Evolutionary conservation across 1,140 invertebrate species (phyloP).

Genomic region (Doryteuthis pealeii): DNA sequence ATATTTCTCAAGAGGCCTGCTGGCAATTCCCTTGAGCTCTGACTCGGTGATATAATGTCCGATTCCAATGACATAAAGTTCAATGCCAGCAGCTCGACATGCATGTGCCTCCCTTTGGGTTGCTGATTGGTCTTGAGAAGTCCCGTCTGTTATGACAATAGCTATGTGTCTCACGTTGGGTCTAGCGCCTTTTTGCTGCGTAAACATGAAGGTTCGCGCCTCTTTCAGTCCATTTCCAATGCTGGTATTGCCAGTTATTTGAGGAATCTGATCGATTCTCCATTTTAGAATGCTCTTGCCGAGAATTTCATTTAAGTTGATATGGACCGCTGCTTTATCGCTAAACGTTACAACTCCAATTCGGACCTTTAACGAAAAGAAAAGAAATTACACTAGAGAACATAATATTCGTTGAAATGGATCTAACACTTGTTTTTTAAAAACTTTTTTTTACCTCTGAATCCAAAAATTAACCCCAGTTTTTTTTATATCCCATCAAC

Average conservation of each 20-base stretch:
- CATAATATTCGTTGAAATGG: too few species aligned
- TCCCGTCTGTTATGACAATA: slow-evolving; percentile 54
- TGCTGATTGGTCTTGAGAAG: slow-evolving; percentile 37
- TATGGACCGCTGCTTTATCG: slow-evolving; percentile 25
- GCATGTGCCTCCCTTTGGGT: slow-evolving; percentile 11
- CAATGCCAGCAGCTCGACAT: slow-evolving; percentile 14
- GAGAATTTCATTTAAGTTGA: slow-evolving; percentile 29
- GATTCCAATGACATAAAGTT: slow-evolving; percentile 38
- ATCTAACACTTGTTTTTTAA: too few species aligned
- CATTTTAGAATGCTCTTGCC: slow-evolving; percentile 18
- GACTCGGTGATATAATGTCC: slow-evolving; percentile 32
- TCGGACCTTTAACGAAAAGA: slow-evolving; percentile 19
- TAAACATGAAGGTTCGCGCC: neutral
- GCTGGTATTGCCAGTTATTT: neutral
- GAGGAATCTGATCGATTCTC: slow-evolving; percentile 26
- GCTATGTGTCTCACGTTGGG: slow-evolving; percentile 45
- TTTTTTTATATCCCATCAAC: too few species aligned
- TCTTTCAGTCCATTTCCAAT: neutral
- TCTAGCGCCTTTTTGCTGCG: slow-evolving; percentile 22
- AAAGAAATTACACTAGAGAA: too few species aligned
- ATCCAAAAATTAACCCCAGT: too few species aligned
- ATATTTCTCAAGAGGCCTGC: slow-evolving; percentile 24
- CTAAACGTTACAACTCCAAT: slow-evolving; percentile 37
- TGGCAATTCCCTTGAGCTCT: slow-evolving; percentile 39
- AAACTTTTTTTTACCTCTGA: too few species aligned